These are phyloP conservation scores for Hiodon alosoides DNA, from an alignment of 2,113 vertebrate genomes.

Conservation along the genomic window DNA sequence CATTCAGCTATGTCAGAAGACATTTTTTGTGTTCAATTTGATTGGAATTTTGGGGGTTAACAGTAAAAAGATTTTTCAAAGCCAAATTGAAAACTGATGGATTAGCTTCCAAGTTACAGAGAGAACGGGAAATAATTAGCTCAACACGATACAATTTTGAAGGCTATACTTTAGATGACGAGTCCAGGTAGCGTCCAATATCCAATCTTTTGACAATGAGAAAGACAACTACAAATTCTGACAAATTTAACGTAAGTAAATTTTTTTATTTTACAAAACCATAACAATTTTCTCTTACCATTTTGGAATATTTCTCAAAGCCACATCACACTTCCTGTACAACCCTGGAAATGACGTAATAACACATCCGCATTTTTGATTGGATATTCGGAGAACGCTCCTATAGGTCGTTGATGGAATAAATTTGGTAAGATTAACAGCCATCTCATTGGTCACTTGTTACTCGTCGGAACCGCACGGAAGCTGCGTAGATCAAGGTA, in stretches of 20 bases:
- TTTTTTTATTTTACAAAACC: no score
- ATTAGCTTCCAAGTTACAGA: no score
- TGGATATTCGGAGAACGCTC: background rate
- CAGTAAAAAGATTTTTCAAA: no score
- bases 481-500: constrained; percentile 13
- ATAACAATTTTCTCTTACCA: constrained; percentile 33
- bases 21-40: no score
- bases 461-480: background rate
- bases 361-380: background rate
- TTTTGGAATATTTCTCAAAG: constrained; percentile 26
- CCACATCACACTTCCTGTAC: constrained; percentile 50
- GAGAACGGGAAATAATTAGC: no score
- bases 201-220: background rate
- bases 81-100: no score
- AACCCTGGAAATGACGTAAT: constrained; percentile 34
- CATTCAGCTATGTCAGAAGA: no score
- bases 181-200: no score
- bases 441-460: background rate
- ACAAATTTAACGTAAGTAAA: background rate
- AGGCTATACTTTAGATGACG: no score
- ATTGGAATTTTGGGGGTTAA: no score
- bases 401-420: background rate
- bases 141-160: no score
- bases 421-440: background rate
- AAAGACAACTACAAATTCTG: background rate